Evolutionary conservation across 2,113 vertebrate species (phyloP).

Genomic region (Cephalopterus ornatus): DNA sequence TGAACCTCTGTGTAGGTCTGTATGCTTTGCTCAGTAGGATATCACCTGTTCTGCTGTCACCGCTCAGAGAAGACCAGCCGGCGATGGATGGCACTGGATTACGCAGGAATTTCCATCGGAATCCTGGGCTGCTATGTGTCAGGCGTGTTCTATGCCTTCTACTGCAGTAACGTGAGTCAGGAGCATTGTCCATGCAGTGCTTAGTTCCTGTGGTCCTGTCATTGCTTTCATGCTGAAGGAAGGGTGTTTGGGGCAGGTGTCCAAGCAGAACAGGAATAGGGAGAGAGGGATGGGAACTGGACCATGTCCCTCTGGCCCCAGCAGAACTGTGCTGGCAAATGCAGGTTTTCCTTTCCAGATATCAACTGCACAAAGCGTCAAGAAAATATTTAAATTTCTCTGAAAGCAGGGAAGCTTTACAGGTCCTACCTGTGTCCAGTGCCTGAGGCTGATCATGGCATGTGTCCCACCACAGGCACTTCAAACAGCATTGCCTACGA

Average conservation of each 20-base stretch:
- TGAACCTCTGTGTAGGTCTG: constrained; percentile 78
- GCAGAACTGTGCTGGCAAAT: neutral
- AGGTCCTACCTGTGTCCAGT: neutral
- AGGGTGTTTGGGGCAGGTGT: neutral
- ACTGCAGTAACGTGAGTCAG: constrained; percentile 89
- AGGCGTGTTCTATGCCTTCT: constrained; percentile 95
- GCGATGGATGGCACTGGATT: constrained; percentile 95
- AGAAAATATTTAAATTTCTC: neutral
- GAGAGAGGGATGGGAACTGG: neutral
- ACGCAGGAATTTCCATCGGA: constrained; percentile 90
- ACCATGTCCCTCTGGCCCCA: neutral
- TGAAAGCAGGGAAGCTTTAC: neutral
- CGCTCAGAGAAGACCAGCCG: constrained; percentile 93
- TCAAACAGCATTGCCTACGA: neutral
- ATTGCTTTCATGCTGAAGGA: neutral
- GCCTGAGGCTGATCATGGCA: neutral
- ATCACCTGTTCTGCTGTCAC: constrained; percentile 93
- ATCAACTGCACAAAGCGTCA: neutral
- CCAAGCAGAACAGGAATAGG: neutral
- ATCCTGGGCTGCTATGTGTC: constrained; percentile 95
- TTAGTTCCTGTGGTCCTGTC: neutral
- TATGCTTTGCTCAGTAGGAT: constrained; percentile 94
- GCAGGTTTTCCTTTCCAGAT: neutral
- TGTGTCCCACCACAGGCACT: neutral
- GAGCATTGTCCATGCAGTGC: neutral